Conservation (phyloP, 2,113 vertebrate species). For the Speoplatyrhinus poulsoni region DNA sequence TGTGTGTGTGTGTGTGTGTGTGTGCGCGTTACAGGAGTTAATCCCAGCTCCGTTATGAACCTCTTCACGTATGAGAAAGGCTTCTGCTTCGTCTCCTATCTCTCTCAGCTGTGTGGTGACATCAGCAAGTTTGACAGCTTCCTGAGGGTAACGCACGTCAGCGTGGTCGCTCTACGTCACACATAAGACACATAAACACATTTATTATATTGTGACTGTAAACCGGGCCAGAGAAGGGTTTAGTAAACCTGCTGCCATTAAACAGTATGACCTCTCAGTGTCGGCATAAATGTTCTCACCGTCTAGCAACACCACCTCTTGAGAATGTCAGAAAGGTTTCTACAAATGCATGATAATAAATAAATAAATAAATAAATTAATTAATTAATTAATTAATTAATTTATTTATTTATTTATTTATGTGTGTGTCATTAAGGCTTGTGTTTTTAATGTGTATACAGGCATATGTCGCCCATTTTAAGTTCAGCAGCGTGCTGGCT, state of each 20-base stretch:
- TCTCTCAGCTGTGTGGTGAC: constrained; percentile 91
- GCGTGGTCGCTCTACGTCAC: too few relatives aligned
- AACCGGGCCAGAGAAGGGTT: too few relatives aligned
- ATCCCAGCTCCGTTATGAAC: constrained; percentile 97
- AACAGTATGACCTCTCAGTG: too few relatives aligned
- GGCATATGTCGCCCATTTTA: constrained; percentile 93
- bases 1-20: constrained; percentile 2
- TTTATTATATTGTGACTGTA: not conserved
- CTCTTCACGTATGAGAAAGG: constrained; percentile 98
- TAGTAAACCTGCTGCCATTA: too few relatives aligned
- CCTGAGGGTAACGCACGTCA: constrained; percentile 80
- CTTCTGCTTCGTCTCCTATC: constrained; percentile 95
- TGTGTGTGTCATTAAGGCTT: not conserved
- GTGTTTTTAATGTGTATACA: constrained; percentile 38
- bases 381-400: too few relatives aligned
- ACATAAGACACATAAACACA: not conserved
- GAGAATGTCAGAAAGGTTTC: too few relatives aligned
- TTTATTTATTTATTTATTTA: not conserved
- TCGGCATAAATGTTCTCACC: too few relatives aligned
- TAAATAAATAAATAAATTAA: too few relatives aligned
- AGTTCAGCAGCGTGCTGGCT: constrained; percentile 90
- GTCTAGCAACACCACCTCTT: too few relatives aligned
- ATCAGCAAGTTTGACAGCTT: constrained; percentile 87
- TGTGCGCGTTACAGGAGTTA: constrained; percentile 80
- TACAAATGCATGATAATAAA: too few relatives aligned